phyloP scores from a whole-genome alignment of 1,140 invertebrate genomes.

The Ceratina australensis region DNA sequence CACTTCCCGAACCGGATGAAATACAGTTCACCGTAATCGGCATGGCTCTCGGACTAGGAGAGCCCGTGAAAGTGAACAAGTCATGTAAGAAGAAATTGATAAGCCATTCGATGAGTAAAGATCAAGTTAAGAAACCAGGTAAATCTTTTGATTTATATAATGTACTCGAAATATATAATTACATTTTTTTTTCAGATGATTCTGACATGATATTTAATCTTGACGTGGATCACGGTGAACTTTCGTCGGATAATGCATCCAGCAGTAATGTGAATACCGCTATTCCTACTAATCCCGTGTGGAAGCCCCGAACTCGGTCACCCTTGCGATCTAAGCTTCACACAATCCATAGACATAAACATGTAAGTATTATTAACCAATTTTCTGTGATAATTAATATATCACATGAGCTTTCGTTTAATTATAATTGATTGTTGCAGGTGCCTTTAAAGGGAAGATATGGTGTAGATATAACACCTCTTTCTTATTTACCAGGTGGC shows the following conservation, averaged over 20 bases:
- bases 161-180: not conserved
- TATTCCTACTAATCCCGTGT: conserved; percentile 43
- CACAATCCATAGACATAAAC: conserved; percentile 68
- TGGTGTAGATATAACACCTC: conserved; percentile 91
- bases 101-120: conserved; percentile 70
- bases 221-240: conserved; percentile 83
- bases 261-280: conserved; percentile 49
- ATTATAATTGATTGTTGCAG: conserved; percentile 69
- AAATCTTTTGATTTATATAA: not conserved
- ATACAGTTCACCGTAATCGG: conserved; percentile 91
- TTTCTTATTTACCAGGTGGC: conserved; percentile 90
- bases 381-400: not conserved
- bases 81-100: conserved; percentile 71
- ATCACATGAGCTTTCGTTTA: not conserved
- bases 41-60: conserved; percentile 86
- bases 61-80: conserved; percentile 79
- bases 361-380: conserved; percentile 64
- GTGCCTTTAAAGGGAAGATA: conserved; percentile 83
- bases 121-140: conserved; percentile 74
- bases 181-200: conserved; percentile 68
- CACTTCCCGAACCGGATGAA: conserved; percentile 93
- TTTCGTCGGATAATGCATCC: conserved; percentile 48
- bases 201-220: conserved; percentile 86
- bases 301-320: conserved; percentile 71
- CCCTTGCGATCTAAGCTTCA: conserved; percentile 70